A percentile compares a stretch with the other conserved stretches of the same genome.
phyloP scores from a whole-genome alignment of 2,888 invertebrate species.

The Patella caerulea region DNA sequence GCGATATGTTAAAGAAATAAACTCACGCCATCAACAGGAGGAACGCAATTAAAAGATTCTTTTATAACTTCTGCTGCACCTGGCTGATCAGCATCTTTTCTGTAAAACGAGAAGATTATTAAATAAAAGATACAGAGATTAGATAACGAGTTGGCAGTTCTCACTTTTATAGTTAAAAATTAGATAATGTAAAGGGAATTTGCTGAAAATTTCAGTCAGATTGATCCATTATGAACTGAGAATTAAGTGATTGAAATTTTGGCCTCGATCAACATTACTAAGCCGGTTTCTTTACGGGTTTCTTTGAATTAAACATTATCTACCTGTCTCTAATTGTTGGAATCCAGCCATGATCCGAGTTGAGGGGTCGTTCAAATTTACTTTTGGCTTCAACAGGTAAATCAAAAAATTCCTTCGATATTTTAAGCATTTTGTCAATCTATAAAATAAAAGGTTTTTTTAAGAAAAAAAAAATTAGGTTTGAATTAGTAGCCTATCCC shows the following conservation, averaged over 20 bases:
- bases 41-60: not conserved
- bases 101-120: not conserved
- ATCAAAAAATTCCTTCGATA: conserved; percentile 35
- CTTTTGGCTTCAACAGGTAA: conserved; percentile 34
- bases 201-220: too few relatives aligned
- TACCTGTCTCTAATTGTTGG: not conserved
- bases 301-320: not conserved
- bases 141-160: too few relatives aligned
- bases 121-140: too few relatives aligned
- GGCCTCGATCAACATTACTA: too few relatives aligned
- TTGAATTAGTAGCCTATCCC: too few relatives aligned
- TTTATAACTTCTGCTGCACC: not conserved
- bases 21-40: not conserved
- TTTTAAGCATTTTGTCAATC: conserved; percentile 22
- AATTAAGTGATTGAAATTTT: too few relatives aligned
- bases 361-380: too few relatives aligned
- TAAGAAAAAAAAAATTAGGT: not conserved
- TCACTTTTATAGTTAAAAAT: too few relatives aligned
- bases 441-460: not conserved
- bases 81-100: not conserved
- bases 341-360: not conserved
- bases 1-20: too few relatives aligned
- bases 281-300: too few relatives aligned
- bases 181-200: too few relatives aligned
- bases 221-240: too few relatives aligned